Evolutionary conservation across 2,888 invertebrate genomes (phyloP).

Genomic region (Lamproptera curius): DNA sequence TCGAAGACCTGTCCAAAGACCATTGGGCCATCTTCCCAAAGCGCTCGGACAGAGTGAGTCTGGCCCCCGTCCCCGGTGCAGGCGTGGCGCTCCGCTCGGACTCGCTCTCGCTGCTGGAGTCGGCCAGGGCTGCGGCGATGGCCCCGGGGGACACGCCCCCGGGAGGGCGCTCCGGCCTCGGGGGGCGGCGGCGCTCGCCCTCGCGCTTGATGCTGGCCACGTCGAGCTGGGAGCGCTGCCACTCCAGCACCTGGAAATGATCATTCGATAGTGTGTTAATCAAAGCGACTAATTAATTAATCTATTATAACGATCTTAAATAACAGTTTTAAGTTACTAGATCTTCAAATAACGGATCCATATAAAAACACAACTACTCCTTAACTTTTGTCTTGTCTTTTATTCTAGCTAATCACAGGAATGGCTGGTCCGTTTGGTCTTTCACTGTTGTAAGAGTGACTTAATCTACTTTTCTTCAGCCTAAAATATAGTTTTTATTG

Average conservation of each 20-base stretch:
- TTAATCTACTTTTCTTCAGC: too few species aligned
- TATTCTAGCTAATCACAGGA: too few species aligned
- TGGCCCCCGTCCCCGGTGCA: constrained; percentile 32
- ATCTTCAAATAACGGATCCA: too few species aligned
- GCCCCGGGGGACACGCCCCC: constrained; percentile 59
- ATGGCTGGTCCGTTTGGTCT: too few species aligned
- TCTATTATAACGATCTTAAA: too few species aligned
- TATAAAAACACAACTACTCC: too few species aligned
- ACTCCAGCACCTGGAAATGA: constrained; percentile 68
- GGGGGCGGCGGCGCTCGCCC: constrained; percentile 47
- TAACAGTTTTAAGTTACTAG: too few species aligned
- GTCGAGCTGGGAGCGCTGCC: constrained; percentile 74
- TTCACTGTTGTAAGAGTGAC: too few species aligned
- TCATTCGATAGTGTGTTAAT: too few species aligned
- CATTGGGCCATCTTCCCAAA: constrained; percentile 96
- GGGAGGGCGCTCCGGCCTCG: constrained; percentile 31
- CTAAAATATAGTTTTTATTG: too few species aligned
- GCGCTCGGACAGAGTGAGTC: constrained; percentile 88
- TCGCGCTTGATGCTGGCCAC: constrained; percentile 40
- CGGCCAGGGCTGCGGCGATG: constrained; percentile 52
- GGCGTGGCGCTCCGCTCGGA: constrained; percentile 40
- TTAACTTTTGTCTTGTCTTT: too few species aligned
- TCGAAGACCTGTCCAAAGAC: constrained; percentile 89
- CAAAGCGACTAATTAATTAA: too few species aligned
- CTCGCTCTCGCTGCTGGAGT: constrained; percentile 47